Conservation (phyloP, 1,140 invertebrate genomes). For the Lepeophtheirus salmonis region DNA sequence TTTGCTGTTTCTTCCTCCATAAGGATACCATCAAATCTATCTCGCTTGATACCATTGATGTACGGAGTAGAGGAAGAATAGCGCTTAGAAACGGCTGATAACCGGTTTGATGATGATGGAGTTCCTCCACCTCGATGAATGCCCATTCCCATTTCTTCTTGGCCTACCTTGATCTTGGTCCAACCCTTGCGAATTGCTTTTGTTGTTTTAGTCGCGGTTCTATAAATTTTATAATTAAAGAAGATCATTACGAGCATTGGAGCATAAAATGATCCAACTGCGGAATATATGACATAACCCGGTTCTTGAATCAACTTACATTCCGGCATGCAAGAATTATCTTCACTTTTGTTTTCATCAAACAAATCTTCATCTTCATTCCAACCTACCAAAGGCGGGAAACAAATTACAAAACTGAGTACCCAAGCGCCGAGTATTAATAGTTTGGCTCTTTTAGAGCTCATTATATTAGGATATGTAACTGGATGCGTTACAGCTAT, state of each 20-base stretch:
- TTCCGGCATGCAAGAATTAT: conserved; percentile 45
- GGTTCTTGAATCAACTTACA: conserved; percentile 77
- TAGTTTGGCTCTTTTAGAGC: conserved; percentile 59
- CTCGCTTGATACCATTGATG: too few species aligned
- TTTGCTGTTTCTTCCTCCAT: too few species aligned
- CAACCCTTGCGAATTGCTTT: conserved; percentile 79
- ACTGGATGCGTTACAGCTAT: conserved; percentile 83
- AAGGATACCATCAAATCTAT: too few species aligned
- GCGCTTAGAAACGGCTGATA: too few species aligned
- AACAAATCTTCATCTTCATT: conserved; percentile 33
- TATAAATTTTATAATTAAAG: conserved; percentile 89
- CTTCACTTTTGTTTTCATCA: not conserved
- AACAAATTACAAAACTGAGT: conserved; percentile 84
- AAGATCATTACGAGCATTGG: conserved; percentile 90
- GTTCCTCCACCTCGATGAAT: conserved; percentile 58
- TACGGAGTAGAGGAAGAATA: too few species aligned
- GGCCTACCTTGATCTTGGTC: conserved; percentile 54
- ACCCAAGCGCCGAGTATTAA: conserved; percentile 81
- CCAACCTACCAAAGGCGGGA: conserved; percentile 84
- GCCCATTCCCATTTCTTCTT: conserved; percentile 55
- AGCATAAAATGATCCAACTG: conserved; percentile 84
- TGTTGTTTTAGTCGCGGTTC: conserved; percentile 69
- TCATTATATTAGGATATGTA: conserved; percentile 78
- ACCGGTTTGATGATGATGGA: too few species aligned
- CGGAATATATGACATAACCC: conserved; percentile 61